Percentiles rank a stretch among this genome's conserved stretches.
These are phyloP conservation scores for Myiozetetes cayanensis DNA, from an alignment of 2,113 vertebrate species.

Conservation along the genomic window DNA sequence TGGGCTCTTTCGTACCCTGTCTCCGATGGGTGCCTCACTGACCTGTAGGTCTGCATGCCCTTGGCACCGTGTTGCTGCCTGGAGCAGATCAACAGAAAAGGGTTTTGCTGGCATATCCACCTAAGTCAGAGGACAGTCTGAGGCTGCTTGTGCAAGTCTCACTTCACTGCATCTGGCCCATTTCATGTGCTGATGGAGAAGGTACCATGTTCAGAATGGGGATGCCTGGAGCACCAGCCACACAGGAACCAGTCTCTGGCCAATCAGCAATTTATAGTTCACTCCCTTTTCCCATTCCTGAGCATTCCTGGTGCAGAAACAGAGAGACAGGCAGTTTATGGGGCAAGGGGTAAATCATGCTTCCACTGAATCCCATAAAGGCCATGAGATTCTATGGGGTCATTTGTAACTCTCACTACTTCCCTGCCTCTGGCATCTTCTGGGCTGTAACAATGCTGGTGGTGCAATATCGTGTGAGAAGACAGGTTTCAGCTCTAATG, in stretches of 20 bases:
- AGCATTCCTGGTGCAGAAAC: background rate
- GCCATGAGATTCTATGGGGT: rapidly evolving
- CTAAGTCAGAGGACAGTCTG: background rate
- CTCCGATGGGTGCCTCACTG: background rate
- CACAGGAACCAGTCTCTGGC: background rate
- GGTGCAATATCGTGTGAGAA: background rate
- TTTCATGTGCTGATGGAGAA: background rate
- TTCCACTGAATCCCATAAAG: background rate
- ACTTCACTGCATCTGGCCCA: background rate
- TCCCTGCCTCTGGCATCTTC: background rate
- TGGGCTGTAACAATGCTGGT: background rate
- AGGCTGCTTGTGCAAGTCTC: background rate
- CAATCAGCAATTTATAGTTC: background rate
- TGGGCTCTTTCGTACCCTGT: background rate
- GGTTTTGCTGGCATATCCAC: background rate
- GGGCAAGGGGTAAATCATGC: background rate
- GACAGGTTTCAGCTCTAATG: background rate
- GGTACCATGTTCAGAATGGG: background rate
- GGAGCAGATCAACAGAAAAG: background rate
- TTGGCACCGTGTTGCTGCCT: background rate
- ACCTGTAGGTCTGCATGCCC: background rate
- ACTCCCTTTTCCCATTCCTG: background rate
- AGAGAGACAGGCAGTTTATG: background rate
- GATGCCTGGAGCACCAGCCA: background rate
- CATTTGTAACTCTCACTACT: background rate